phyloP scores from a whole-genome alignment of 2,113 vertebrate genomes.

The Tapirus terrestris region DNA sequence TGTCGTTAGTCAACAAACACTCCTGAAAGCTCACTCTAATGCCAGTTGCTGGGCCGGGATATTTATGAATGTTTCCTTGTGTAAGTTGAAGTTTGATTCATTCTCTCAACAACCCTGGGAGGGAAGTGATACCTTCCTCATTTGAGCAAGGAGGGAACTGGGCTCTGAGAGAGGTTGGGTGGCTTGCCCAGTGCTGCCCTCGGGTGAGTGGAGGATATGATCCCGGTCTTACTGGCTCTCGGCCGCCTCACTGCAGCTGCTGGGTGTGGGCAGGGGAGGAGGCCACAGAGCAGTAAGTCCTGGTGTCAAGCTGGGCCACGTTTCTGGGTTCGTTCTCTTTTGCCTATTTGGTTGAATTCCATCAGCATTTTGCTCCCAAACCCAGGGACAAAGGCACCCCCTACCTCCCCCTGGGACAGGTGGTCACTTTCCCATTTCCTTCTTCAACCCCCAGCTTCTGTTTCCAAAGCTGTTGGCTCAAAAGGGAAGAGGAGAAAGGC shows the following conservation, averaged over 20 bases:
- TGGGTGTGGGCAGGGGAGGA: rapidly evolving
- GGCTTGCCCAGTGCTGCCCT: neutral
- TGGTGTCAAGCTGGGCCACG: neutral
- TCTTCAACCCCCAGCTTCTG: neutral
- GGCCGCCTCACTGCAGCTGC: neutral
- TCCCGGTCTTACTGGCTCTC: neutral
- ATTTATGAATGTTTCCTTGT: neutral
- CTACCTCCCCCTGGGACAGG: neutral
- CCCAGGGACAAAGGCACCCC: neutral
- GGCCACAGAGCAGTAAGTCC: rapidly evolving
- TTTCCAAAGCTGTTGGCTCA: neutral
- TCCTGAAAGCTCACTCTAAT: neutral
- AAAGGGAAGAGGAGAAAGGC: neutral
- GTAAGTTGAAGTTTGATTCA: neutral
- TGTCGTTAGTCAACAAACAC: neutral
- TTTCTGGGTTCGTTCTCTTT: neutral
- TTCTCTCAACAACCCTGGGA: neutral
- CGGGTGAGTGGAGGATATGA: neutral
- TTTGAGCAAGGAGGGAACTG: neutral
- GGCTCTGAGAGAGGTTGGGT: neutral
- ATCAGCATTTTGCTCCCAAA: neutral
- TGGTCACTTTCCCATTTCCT: neutral
- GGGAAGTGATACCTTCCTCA: neutral
- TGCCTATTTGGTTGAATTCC: neutral
- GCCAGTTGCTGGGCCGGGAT: neutral